A percentile compares a stretch with the other conserved stretches of the same genome.
These are phyloP conservation scores for Halocynthia aurantium DNA, from an alignment of 23 tunicate genomes.

Conservation along the genomic window DNA sequence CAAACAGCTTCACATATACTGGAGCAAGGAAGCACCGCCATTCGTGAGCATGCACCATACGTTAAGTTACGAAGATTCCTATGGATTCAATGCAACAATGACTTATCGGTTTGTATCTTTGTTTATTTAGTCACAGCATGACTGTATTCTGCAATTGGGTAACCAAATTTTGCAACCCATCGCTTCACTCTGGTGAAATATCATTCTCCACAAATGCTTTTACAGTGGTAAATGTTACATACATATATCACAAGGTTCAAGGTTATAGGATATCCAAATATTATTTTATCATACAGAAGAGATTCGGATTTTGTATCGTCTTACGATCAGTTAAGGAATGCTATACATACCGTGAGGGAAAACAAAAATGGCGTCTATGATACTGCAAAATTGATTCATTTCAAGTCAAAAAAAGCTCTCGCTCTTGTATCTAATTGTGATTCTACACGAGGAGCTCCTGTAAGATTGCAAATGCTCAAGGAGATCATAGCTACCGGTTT, in stretches of 20 bases:
- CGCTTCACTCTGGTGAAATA: no score
- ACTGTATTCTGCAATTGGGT: no score
- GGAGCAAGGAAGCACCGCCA: neutral
- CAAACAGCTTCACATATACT: neutral
- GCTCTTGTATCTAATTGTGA: neutral
- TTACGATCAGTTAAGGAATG: neutral
- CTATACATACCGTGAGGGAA: neutral
- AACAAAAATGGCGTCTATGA: neutral
- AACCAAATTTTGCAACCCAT: no score
- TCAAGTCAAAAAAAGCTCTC: neutral
- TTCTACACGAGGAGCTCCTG: neutral
- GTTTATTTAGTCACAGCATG: no score
- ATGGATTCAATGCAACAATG: conserved; percentile 3
- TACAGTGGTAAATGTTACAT: no score
- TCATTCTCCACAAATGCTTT: no score
- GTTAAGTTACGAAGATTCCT: neutral
- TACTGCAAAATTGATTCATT: neutral
- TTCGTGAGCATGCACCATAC: neutral
- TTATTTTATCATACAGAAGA: neutral
- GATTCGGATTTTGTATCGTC: conserved; percentile 1
- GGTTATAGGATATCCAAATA: no score
- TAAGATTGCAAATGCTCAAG: neutral
- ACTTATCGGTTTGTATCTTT: conserved; percentile 4
- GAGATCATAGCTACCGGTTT: conserved; percentile 1
- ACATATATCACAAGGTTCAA: no score